Base-by-base conservation (phyloP, 2,113 vertebrate genomes). In the Caloenas nicobarica region DNA sequence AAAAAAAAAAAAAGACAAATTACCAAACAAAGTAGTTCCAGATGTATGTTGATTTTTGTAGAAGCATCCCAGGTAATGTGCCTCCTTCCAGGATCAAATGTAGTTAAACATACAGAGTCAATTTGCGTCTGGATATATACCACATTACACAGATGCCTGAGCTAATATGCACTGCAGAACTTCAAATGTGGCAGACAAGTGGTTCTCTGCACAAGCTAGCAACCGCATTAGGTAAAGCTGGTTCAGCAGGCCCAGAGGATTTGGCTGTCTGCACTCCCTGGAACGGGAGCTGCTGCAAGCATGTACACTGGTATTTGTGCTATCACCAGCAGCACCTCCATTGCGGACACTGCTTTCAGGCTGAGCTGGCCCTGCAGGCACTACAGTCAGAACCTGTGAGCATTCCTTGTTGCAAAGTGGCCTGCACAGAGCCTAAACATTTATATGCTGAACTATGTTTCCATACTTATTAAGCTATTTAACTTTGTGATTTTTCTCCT, bases 241-340 rank as follows among this genome's bases (percentile, higher is more conserved):
- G 71, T 95, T 94, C 54, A 90, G n/a, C 92, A 91, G 54, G 62
- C 40, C n/a, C n/a, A 54, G 28, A 57, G 54, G 44, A 58, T 80
- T 82, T 88, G 44, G 12, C n/a, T 44, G 17, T 54, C 54, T 85
- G 86, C 13, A 14, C 10, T 88, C 57, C 44, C 36, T 70, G 82
- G 26, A 93, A 17, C 38, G 65, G 62, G 38, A 81, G 53, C 53
- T 71, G 53, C 26, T 81, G 46, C 46, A 70, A 72, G 29, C 68
- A 16, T 8, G 14, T 40, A 13, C 22, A 26, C 5, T 8, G 54
- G 3, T 50, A 33, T 9, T 81, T 80, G 36, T 61, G 24, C 26
- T 48, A n/a, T 48, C 28, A 16, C 36, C 0, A 16, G 2, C 53
- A 91, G 57, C 71, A 76, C 3, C 31, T 72, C 38, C 13, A 4